Evolutionary conservation across 1,140 invertebrate genomes (phyloP), one percentile per base, ranked within the genome.

Genomic region (Heliconius eleuchia): DNA sequence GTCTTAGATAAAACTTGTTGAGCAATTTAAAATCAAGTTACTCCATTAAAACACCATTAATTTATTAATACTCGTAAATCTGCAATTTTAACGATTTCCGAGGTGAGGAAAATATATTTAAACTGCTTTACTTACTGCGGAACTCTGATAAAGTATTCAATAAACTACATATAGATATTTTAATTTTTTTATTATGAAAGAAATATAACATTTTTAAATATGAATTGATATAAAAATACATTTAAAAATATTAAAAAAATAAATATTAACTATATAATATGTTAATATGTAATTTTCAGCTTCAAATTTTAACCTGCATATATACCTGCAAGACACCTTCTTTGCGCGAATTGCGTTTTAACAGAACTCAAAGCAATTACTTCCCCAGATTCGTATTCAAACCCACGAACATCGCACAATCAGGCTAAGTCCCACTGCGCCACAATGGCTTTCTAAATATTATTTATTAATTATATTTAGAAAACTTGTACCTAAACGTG

Each of bases 41-140:
- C 60, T 30, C 60, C 60, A 30, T 66, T 66, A 66, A 66, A 66
- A 27, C 4, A 16, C 60, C 1, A 30, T 66, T 23, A 66, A 66
- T 66, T 23, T 66, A 66, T 66, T 27, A 66, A 66, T 66, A 66
- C 11, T 27, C 60, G 60, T 66, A 66, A 30, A 66, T 66, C 13
- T 27, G 30, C 60, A 66, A 66, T 30, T 30, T 13, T 66, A 66
- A 30, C 60, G 60, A 66, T 27, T 13, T 66, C 60, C 23, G 60
- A 66, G 60, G 60, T 66, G 60, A 66, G 23, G 60, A 66, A 66
- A 66, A 66, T n/a, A 66, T 66, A 66, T 66, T 23, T 30, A 66
- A 66, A 66, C 60, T 60, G 55, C 1, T 60, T n/a, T 23, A 60
- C 55, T 66, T 11, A 60, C 55, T 66, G 60, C 60, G 23, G 27